Base-by-base conservation (phyloP, 2,797 vertebrate genomes). In the Ptychadena robeensis region DNA sequence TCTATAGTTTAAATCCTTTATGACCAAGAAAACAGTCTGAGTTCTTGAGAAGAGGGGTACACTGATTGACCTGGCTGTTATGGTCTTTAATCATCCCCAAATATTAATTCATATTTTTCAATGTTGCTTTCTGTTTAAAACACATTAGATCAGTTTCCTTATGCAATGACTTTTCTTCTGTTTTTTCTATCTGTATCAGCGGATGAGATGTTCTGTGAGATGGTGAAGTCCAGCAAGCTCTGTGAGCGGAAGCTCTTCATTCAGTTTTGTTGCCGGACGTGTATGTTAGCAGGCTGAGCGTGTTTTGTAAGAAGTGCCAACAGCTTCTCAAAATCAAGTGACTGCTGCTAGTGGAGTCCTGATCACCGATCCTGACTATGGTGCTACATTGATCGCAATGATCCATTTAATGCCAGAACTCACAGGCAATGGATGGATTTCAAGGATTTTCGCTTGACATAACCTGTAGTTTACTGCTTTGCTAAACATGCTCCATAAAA, bases 191-290 rank as follows among this genome's bases (percentile, higher is more conserved):
- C 53, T 38, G 81, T 86, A 59, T 74, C 90, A 97, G 96, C 95
- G 22, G 95, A 96, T 10, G 94, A 97, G 87, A 91, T 93, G 2
- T 98, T 98, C 93, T 97, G 97, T 38, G 94, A 97, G 88, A 96
- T 97, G 96, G 96, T 98, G 71, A 97, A 95, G 86, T 96, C 95
- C 85, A 97, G 96, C 88, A 93, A 95, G 80, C 94, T 98, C 61
- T 98, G 97, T 74, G 95, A 96, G 89, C 95, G 94, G 91, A 98
- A 96, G 87, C 93, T 96, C 44, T 97, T 97, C 90, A 93, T 94
- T 68, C 95, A 97, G 88, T 97, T 98, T 91, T 98, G 97, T 91
- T 98, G 97, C 91, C 93, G 92, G 78, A 97, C 96, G 6, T 98
- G 97, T 90, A 92, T 96, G 87, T 92, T 96, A 94, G 92, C 93